Evolutionary conservation across 1,140 invertebrate species (phyloP), one percentile per base, ranked within the genome.

Genomic region (Diorhabda carinulata): DNA sequence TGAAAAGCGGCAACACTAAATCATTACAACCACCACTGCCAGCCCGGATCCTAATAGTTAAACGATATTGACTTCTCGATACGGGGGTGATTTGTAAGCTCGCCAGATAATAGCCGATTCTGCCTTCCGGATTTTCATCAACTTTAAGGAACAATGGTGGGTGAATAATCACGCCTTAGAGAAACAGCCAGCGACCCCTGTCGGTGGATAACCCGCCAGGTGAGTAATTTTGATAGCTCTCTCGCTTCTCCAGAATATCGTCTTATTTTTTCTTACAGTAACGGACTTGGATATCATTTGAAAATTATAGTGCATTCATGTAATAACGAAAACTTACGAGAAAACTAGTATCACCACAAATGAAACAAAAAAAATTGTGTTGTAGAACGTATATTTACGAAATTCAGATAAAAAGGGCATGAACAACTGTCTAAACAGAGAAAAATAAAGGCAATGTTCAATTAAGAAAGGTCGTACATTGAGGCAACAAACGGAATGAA

Each of bases 21-120:
- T 65, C 64, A 65, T 58, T 56, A 57, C 64, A 47, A 65, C 64
- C 64, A 43, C 61, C 41, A 62, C 2, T 40, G 43, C n/a, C 47
- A 57, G 40, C 64, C 40, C 40, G 40, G 66, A 69, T 62, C 62
- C 64, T 73, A 69, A 73, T 73, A 73, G 72, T 73, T 73, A 69
- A 73, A 73, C 72, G 72, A 71, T 73, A 73, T 73, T 71, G 70
- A 73, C 72, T 73, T 73, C 67, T 69, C 64, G 67, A 71, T 71
- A 67, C 63, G 47, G 66, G 72, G 67, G 72, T 73, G 72, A 73
- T 73, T 73, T 73, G 72, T 73, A 73, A 65, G 68, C 57, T 57
- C 64, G 69, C 71, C 66, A 70, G 66, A 73, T 73, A 73, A 73
- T 73, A 59, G 72, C 57, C 61, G 64, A 57, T 68, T 52, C 63